Percentiles rank a stretch among this genome's conserved stretches.
Evolutionary conservation across 2,797 vertebrate species (phyloP).

Genomic region (Selene dorsalis): DNA sequence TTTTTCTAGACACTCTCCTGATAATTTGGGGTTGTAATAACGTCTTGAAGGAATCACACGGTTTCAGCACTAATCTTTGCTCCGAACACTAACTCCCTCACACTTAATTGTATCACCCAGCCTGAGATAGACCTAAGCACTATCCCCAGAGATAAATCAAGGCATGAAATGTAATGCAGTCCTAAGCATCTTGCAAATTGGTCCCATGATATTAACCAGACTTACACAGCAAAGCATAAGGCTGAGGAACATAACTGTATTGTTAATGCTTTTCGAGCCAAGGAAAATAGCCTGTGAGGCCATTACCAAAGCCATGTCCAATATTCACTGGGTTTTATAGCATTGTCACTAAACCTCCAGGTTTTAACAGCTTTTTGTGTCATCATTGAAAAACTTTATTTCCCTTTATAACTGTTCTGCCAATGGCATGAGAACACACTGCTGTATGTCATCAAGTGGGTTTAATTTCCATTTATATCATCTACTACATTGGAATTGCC

Average conservation of each 20-base stretch:
- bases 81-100: constrained; percentile 43
- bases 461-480: constrained; percentile 8
- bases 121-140: constrained; percentile 31
- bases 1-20: constrained; percentile 16
- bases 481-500: background rate
- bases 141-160: constrained; percentile 59
- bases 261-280: constrained; percentile 46
- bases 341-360: constrained; percentile 20
- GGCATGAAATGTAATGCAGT: constrained; percentile 55
- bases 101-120: constrained; percentile 53
- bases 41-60: constrained; percentile 38
- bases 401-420: constrained; percentile 19
- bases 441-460: constrained; percentile 2
- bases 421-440: constrained; percentile 6
- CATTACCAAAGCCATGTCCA: constrained; percentile 30
- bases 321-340: constrained; percentile 30
- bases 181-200: constrained; percentile 57
- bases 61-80: constrained; percentile 43
- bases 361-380: constrained; percentile 25
- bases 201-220: constrained; percentile 41
- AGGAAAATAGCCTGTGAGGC: constrained; percentile 16
- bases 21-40: constrained; percentile 41
- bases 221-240: constrained; percentile 39
- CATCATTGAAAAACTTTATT: constrained; percentile 27
- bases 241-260: constrained; percentile 37